Conservation (phyloP, 1,140 invertebrate species). For the Hylyphantes graminicola region DNA sequence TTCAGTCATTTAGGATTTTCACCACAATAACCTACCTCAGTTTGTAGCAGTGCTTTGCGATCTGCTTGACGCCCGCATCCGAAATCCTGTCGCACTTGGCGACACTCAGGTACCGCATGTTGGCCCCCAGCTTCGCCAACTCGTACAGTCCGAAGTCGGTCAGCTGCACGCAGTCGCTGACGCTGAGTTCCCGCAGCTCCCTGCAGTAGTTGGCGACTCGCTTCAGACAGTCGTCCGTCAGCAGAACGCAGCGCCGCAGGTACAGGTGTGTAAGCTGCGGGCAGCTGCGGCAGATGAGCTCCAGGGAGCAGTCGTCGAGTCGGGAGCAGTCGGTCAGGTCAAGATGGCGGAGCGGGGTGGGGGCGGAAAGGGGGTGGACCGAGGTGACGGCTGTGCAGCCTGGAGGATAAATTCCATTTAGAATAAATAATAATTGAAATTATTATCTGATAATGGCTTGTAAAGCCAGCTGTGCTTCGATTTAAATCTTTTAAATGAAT, state of each 20-base stretch:
- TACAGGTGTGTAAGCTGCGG: conserved; percentile 88
- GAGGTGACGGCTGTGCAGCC: conserved; percentile 40
- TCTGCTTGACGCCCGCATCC: conserved; percentile 85
- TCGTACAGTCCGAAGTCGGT: conserved; percentile 93
- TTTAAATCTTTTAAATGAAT: too few species aligned
- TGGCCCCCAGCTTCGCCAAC: conserved; percentile 85
- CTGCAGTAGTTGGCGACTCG: conserved; percentile 87
- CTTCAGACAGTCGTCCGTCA: conserved; percentile 83
- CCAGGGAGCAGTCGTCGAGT: conserved; percentile 84
- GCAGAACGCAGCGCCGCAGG: conserved; percentile 84
- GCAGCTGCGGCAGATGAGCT: conserved; percentile 84
- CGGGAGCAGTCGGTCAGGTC: conserved; percentile 87
- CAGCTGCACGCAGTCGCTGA: conserved; percentile 88
- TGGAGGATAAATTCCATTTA: neutral
- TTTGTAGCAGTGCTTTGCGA: conserved; percentile 89
- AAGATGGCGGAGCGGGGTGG: conserved; percentile 69
- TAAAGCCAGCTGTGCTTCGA: too few species aligned
- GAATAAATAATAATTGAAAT: neutral
- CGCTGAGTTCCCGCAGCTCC: conserved; percentile 84
- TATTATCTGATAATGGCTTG: too few species aligned
- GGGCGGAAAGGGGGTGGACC: conserved; percentile 29
- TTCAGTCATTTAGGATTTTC: neutral
- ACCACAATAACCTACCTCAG: conserved; percentile 70
- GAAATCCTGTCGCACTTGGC: conserved; percentile 86
- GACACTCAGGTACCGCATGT: conserved; percentile 85